Evolutionary conservation across 2,797 vertebrate genomes (phyloP).

Genomic region (Acropternis orthonyx): DNA sequence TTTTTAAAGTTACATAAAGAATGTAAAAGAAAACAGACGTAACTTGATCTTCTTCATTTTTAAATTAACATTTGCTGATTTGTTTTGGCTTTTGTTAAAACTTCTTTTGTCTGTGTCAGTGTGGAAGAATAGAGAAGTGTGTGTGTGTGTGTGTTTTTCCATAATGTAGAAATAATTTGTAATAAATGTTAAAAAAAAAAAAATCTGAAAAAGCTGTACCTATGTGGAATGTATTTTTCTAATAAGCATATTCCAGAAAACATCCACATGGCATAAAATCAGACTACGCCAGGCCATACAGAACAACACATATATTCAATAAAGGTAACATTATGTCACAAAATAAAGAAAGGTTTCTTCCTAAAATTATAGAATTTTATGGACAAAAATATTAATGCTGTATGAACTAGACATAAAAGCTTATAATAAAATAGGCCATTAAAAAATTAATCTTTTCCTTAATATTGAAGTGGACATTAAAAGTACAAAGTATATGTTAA

Average conservation of each 20-base stretch:
- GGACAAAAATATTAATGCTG: neutral
- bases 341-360: neutral
- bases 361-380: neutral
- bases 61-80: neutral
- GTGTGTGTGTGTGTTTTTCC: neutral
- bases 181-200: neutral
- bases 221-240: neutral
- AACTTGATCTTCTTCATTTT: neutral
- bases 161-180: neutral
- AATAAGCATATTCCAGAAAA: neutral
- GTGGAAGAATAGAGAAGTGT: neutral
- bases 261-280: fast-evolving
- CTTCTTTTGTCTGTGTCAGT: neutral
- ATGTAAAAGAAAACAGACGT: neutral
- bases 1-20: neutral
- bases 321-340: neutral
- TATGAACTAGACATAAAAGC: neutral
- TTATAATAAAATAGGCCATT: neutral
- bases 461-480: neutral
- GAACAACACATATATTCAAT: neutral
- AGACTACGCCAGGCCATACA: neutral
- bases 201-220: neutral
- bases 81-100: neutral
- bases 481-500: neutral
- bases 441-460: neutral